Conservation (phyloP, 2,888 invertebrate genomes). For the Smittia sp. region DNA sequence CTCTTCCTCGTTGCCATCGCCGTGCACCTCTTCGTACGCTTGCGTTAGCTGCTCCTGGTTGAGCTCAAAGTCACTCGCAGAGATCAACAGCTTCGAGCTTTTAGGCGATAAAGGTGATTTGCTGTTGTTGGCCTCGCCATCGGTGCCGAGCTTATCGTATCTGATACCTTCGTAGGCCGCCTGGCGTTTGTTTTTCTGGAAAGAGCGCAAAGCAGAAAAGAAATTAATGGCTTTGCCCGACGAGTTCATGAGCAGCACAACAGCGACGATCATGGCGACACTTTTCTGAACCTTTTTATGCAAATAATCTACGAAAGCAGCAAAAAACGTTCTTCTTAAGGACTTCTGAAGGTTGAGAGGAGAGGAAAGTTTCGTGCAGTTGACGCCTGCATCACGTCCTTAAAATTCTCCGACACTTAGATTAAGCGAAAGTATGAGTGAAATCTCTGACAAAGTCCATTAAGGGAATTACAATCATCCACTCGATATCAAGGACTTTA, state of each 20-base stretch:
- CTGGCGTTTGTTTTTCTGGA: constrained; percentile 24
- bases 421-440: not conserved
- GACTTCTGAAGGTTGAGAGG: not conserved
- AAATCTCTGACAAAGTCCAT: not conserved
- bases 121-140: not conserved
- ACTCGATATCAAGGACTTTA: not conserved
- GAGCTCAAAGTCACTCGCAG: not conserved
- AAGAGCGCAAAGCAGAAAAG: not conserved
- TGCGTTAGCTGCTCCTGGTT: not conserved
- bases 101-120: not conserved
- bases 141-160: constrained; percentile 24
- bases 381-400: too few species aligned
- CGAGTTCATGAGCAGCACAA: not conserved
- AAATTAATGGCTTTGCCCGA: constrained; percentile 8
- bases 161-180: constrained; percentile 24
- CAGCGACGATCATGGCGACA: not conserved
- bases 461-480: not conserved
- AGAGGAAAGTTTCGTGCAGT: too few species aligned
- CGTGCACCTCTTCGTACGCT: constrained; percentile 3
- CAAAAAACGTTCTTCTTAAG: not conserved
- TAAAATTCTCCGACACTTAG: too few species aligned
- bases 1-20: not conserved
- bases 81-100: constrained; percentile 9
- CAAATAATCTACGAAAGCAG: too few species aligned
- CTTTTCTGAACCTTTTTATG: not conserved